Evolutionary conservation across 2,113 vertebrate species (phyloP).

Genomic region (Lynx canadensis): DNA sequence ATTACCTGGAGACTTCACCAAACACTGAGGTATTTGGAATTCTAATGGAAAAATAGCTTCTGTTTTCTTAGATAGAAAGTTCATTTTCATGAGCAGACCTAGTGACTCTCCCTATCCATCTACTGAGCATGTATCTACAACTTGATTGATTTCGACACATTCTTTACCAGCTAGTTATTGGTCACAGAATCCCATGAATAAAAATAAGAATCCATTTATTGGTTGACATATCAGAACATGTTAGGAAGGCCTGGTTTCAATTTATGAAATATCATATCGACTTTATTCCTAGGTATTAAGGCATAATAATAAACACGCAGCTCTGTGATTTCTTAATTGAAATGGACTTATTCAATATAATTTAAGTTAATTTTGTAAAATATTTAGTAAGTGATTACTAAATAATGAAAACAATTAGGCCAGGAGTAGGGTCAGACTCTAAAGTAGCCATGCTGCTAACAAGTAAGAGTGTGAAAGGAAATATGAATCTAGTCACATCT

Average conservation of each 20-base stretch:
- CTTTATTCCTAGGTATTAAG: slow-evolving; percentile 80
- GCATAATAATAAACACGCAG: slow-evolving; percentile 56
- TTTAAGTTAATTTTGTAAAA: not conserved
- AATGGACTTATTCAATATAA: not conserved
- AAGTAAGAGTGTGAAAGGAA: not conserved
- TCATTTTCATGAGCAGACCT: slow-evolving; percentile 79
- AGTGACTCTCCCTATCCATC: slow-evolving; percentile 73
- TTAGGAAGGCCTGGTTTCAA: slow-evolving; percentile 82
- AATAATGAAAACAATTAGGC: not conserved
- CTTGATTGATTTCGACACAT: slow-evolving; percentile 85
- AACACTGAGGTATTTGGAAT: slow-evolving; percentile 77
- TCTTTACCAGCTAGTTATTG: slow-evolving; percentile 84
- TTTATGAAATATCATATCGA: slow-evolving; percentile 87
- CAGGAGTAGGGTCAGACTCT: not conserved
- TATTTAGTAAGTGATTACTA: not conserved
- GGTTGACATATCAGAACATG: slow-evolving; percentile 77
- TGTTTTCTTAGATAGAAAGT: slow-evolving; percentile 80
- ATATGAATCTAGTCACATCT: not conserved
- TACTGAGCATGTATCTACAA: slow-evolving; percentile 77
- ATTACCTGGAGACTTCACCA: slow-evolving; percentile 77
- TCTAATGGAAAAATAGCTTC: slow-evolving; percentile 81
- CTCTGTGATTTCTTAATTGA: slow-evolving; percentile 62
- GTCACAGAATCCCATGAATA: slow-evolving; percentile 89
- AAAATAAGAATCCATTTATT: slow-evolving; percentile 89
- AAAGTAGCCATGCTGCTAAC: not conserved